These are phyloP conservation scores for Ceramica pisi DNA, from an alignment of 2,888 invertebrate species.

Conservation along the genomic window DNA sequence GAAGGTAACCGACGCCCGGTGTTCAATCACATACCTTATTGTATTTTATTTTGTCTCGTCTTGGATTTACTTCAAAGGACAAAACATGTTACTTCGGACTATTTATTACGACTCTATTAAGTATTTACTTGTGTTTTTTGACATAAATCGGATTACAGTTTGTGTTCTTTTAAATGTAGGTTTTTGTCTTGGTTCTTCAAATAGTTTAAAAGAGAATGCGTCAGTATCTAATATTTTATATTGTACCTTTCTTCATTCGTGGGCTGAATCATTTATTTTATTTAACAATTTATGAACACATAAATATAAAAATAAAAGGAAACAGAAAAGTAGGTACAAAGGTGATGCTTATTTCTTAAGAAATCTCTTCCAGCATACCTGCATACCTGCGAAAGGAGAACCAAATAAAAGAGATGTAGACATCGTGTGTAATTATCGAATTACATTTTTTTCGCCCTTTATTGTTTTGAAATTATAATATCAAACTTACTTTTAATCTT, in stretches of 20 bases:
- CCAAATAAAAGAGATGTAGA: too few species aligned
- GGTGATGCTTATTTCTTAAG: too few species aligned
- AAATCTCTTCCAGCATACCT: too few species aligned
- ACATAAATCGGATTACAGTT: constrained; percentile 14
- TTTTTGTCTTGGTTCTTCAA: background rate
- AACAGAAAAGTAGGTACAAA: too few species aligned
- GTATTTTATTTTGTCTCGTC: constrained; percentile 71
- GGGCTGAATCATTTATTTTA: background rate
- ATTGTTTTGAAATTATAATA: background rate
- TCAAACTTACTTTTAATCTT: background rate
- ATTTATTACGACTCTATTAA: constrained; percentile 59
- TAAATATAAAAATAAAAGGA: too few species aligned
- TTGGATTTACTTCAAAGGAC: constrained; percentile 69
- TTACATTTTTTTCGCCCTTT: background rate
- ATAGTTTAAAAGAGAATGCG: background rate
- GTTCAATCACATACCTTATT: constrained; percentile 75
- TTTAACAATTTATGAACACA: too few species aligned
- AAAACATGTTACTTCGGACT: constrained; percentile 57
- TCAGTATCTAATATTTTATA: background rate
- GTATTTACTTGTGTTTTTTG: constrained; percentile 44
- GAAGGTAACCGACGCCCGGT: constrained; percentile 66
- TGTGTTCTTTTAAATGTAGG: background rate
- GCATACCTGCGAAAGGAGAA: too few species aligned
- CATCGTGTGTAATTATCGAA: too few species aligned
- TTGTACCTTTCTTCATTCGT: background rate